phyloP scores from a whole-genome alignment of 2,113 vertebrate species.

The Paratilapia polleni region DNA sequence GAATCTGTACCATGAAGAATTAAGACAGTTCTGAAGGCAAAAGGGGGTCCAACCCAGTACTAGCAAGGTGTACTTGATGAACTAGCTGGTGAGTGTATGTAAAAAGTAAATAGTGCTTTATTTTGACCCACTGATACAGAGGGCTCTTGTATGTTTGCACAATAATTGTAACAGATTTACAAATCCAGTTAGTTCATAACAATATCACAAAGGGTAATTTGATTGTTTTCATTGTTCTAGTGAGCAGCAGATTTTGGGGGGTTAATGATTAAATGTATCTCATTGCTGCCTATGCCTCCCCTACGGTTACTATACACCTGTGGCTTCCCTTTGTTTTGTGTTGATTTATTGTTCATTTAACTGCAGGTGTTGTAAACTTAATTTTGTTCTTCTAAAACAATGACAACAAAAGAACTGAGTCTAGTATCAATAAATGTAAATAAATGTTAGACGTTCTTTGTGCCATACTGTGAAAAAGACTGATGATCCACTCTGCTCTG shows the following conservation, averaged over 20 bases:
- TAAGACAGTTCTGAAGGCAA: not conserved
- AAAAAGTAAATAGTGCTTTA: not conserved
- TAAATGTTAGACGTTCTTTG: not conserved
- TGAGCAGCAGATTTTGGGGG: not conserved
- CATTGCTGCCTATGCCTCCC: not conserved
- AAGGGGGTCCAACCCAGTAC: not conserved
- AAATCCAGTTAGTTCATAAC: not conserved
- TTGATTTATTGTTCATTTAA: conserved; percentile 16
- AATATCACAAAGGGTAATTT: not conserved
- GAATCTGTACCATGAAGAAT: not conserved
- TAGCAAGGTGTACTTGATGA: not conserved
- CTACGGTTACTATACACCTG: not conserved
- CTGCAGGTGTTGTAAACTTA: not conserved
- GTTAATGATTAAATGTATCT: not conserved
- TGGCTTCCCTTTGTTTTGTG: not conserved
- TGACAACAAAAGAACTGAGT: conserved; percentile 7
- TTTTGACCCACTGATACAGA: not conserved
- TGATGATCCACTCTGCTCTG: not conserved
- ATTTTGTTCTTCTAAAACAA: not conserved
- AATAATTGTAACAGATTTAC: not conserved
- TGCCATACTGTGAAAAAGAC: conserved; percentile 10
- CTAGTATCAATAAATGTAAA: conserved; percentile 4
- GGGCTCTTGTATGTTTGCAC: not conserved
- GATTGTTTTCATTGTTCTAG: not conserved
- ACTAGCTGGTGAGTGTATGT: not conserved